phyloP scores from a whole-genome alignment of 2,797 vertebrate species.

The Rhinichthys osculus region DNA sequence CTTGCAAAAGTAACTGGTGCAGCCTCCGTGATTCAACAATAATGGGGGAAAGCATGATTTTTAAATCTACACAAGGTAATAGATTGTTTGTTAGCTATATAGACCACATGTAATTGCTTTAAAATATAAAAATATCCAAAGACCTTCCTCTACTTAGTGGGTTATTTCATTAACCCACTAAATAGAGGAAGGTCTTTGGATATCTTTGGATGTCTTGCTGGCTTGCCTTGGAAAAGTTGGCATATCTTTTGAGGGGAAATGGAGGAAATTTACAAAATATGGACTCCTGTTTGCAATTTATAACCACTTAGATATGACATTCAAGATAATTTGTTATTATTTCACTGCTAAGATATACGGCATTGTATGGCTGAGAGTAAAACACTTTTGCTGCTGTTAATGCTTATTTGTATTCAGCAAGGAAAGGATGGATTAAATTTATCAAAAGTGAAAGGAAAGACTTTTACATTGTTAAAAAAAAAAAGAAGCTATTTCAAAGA shows the following conservation, averaged over 20 bases:
- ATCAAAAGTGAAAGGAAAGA: not conserved
- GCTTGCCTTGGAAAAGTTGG: not conserved
- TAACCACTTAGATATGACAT: slow-evolving; percentile 6
- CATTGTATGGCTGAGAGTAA: not conserved
- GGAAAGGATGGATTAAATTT: not conserved
- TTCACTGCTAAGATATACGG: not conserved
- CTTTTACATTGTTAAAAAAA: not conserved
- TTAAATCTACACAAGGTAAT: not conserved
- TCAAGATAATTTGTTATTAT: slow-evolving; percentile 17
- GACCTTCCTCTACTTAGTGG: not conserved
- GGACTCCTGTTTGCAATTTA: not conserved
- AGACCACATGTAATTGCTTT: slow-evolving; percentile 2
- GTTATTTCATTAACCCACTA: not conserved
- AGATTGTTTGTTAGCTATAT: slow-evolving; percentile 1
- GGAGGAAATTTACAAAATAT: not conserved
- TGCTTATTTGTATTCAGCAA: not conserved
- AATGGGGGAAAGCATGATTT: too few relatives aligned
- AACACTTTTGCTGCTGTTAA: not conserved
- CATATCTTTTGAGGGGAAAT: not conserved
- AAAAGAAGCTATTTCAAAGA: not conserved
- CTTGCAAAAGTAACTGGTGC: too few relatives aligned
- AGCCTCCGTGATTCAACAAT: too few relatives aligned
- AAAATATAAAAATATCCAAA: slow-evolving; percentile 1
- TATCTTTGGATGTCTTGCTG: not conserved
- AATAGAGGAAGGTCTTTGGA: too few relatives aligned